Base-by-base conservation (phyloP, 2,888 invertebrate genomes). In the Danaus chrysippus region DNA sequence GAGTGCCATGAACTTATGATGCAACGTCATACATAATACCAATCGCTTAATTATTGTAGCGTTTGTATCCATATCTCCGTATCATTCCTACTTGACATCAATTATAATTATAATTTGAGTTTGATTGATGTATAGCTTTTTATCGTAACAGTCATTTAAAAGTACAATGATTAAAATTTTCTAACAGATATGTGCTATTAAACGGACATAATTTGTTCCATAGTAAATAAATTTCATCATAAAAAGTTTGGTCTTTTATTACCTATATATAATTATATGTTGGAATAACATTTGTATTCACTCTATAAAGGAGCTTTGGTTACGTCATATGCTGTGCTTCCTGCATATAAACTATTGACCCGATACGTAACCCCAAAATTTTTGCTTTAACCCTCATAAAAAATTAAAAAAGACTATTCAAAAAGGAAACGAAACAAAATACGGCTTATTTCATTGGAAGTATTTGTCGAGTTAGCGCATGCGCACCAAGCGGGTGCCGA, bases 381-480 rank as follows among this genome's bases (percentile, higher is more conserved):
- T 68, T 66, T 66, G 65, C 70, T 65, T 68, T 56, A 64, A 61
- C 63, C 64, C 55, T 17, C 52, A 65, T 66, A 70, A 74, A 82
- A 83, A 81, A 78, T 77, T 82, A n/a, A 73, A 77, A 82, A 82
- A 76, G 78, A 74, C 75, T 71, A 81, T 82, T 80, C 79, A 82
- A 82, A 84, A 82, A 80, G 74, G 78, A 79, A 84, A 79, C 76
- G 88, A 82, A 88, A 87, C 82, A 84, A 85, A 86, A 89, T 86
- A 87, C 84, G 82, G 86, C 86, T 87, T 87, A 89, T 91, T 89
- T 85, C 85, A 83, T 90, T 86, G 79, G 83, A 86, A 82, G 87
- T 87, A 86, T 89, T 90, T 88, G 89, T 88, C 90, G 89, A 90
- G 89, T 89, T 89, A 89, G 88, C 90, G 87, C 87, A 82, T 75